phyloP scores from a whole-genome alignment of 1,140 invertebrate species.

The Leptoteleia sp. region DNA sequence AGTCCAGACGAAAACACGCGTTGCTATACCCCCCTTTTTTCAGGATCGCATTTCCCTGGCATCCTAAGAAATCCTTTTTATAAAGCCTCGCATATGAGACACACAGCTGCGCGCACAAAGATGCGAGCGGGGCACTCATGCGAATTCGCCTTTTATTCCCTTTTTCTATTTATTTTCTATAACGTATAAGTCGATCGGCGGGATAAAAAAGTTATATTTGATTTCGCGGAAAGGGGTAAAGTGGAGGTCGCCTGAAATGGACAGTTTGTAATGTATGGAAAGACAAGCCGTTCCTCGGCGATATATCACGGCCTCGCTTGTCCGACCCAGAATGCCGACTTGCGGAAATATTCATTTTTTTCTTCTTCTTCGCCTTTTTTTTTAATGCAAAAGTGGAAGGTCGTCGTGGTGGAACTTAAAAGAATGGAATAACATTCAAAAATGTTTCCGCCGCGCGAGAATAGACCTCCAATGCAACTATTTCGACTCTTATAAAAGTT shows the following conservation, averaged over 20 bases:
- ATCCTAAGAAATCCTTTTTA: slow-evolving; percentile 23
- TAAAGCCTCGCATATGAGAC: background rate
- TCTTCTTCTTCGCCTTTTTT: too few species aligned
- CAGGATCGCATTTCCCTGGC: slow-evolving; percentile 14
- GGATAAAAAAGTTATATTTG: slow-evolving; percentile 35
- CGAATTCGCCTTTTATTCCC: slow-evolving; percentile 4
- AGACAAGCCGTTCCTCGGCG: slow-evolving; percentile 11
- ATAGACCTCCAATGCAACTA: too few species aligned
- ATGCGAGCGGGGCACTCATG: background rate
- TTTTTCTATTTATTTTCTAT: slow-evolving; percentile 27
- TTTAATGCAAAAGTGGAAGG: too few species aligned
- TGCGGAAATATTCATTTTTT: slow-evolving; percentile 29
- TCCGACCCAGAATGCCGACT: slow-evolving; percentile 4
- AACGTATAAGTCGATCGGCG: slow-evolving; percentile 14
- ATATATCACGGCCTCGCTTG: slow-evolving; percentile 25
- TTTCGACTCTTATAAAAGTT: too few species aligned
- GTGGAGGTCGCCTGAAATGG: slow-evolving; percentile 23
- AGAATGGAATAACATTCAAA: too few species aligned
- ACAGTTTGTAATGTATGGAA: slow-evolving; percentile 32
- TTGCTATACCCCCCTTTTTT: background rate
- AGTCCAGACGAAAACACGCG: slow-evolving; percentile 20
- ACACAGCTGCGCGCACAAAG: background rate
- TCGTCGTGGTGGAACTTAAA: too few species aligned
- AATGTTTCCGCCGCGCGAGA: too few species aligned
- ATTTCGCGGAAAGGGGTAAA: slow-evolving; percentile 9